Evolutionary conservation across 2,113 vertebrate species (phyloP).

Genomic region (Girardinichthys multiradiatus): DNA sequence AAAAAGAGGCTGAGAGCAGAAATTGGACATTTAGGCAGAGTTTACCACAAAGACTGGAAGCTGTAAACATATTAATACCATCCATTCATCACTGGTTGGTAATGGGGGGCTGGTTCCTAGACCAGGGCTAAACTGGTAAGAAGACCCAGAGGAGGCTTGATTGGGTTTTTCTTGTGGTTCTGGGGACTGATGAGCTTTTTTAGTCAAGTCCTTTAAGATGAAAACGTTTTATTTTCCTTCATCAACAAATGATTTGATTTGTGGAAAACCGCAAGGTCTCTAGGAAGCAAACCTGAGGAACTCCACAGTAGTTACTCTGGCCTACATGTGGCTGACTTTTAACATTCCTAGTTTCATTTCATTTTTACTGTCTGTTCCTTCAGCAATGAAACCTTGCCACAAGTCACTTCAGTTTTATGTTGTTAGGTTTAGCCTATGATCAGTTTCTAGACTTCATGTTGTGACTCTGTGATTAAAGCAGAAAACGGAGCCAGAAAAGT

Average conservation of each 20-base stretch:
- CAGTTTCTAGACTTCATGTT: slow-evolving; percentile 6
- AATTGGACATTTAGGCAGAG: background rate
- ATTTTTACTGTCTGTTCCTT: background rate
- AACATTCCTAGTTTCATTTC: background rate
- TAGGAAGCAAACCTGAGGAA: slow-evolving; percentile 8
- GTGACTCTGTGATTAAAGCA: background rate
- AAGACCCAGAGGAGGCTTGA: too few relatives aligned
- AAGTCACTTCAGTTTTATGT: too few relatives aligned
- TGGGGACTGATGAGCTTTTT: too few relatives aligned
- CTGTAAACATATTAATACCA: background rate
- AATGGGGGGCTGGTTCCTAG: too few relatives aligned
- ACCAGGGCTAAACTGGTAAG: too few relatives aligned
- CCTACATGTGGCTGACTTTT: background rate
- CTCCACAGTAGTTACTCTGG: too few relatives aligned
- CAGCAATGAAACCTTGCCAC: too few relatives aligned
- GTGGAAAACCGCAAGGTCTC: background rate
- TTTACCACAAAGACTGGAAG: slow-evolving; percentile 5
- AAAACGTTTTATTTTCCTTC: background rate
- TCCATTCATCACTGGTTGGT: too few relatives aligned
- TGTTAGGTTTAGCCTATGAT: too few relatives aligned
- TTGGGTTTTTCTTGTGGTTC: too few relatives aligned
- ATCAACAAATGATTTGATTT: background rate
- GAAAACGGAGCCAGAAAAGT: background rate
- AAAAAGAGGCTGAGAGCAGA: background rate
- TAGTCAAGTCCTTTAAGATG: too few relatives aligned